Conservation (phyloP, 2,113 vertebrate genomes). For the Progne subis region DNA sequence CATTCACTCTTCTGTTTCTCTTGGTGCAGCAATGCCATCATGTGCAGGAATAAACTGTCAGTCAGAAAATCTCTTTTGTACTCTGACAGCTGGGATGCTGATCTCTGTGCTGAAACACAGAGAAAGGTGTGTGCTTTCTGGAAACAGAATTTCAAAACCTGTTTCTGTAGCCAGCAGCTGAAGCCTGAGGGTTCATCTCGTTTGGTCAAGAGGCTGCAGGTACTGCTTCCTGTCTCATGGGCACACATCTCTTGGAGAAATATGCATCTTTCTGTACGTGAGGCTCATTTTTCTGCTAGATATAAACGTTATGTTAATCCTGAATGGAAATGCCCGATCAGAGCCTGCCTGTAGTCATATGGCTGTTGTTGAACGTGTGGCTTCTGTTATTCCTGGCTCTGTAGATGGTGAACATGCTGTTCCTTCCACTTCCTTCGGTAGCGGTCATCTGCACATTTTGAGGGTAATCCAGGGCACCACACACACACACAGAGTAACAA, state of each 20-base stretch:
- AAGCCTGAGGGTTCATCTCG: neutral
- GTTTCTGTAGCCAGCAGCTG: neutral
- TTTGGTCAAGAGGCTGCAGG: neutral
- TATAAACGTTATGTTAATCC: constrained; percentile 26
- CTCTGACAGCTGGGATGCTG: neutral
- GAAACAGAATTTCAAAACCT: neutral
- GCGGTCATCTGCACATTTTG: neutral
- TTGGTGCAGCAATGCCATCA: neutral
- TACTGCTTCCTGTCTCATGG: neutral
- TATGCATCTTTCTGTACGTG: neutral
- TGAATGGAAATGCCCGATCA: neutral
- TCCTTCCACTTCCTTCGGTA: constrained; percentile 45
- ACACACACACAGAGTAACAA: neutral
- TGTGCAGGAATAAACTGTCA: neutral
- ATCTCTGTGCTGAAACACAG: neutral
- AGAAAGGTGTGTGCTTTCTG: neutral
- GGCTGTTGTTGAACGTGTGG: constrained; percentile 45
- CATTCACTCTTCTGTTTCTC: neutral
- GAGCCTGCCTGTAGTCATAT: constrained; percentile 8
- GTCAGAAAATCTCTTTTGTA: neutral
- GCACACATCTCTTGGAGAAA: neutral
- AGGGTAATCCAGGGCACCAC: constrained; percentile 21
- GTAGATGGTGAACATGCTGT: constrained; percentile 49
- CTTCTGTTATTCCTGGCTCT: constrained; percentile 70
- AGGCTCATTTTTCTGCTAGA: neutral